These are phyloP conservation scores for Lobophora halterata DNA, from an alignment of 2,888 invertebrate species.

Conservation along the genomic window DNA sequence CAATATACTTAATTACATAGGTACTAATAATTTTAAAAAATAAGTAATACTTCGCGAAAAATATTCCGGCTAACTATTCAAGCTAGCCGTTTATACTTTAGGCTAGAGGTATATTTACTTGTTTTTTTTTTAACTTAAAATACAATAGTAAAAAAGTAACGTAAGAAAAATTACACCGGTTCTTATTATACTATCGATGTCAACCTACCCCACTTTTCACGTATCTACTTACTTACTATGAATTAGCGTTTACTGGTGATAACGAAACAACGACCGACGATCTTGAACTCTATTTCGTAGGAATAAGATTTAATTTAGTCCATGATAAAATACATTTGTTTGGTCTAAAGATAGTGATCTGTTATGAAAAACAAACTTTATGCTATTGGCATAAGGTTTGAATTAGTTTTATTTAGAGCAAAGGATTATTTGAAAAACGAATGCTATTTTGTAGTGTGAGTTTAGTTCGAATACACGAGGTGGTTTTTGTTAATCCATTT, in stretches of 20 bases:
- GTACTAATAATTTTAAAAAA: no score
- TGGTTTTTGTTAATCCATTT: conserved; percentile 16
- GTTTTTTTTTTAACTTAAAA: no score
- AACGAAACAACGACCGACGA: conserved; percentile 10
- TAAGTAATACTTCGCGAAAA: no score
- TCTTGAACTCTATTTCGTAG: neutral
- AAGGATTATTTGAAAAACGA: conserved; percentile 34
- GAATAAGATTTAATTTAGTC: neutral
- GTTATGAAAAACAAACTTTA: conserved; percentile 12
- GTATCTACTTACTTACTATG: conserved; percentile 27
- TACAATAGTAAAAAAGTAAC: no score
- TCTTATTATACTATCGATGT: no score
- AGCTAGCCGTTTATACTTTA: no score
- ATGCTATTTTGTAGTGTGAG: conserved; percentile 27
- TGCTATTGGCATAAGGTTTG: neutral
- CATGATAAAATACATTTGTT: conserved; percentile 9
- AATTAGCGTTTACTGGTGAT: conserved; percentile 24
- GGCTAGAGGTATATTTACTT: no score
- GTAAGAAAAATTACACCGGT: no score
- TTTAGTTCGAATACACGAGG: conserved; percentile 25
- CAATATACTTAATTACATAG: no score
- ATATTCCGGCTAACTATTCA: no score
- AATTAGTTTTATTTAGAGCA: conserved; percentile 3
- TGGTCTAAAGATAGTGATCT: conserved; percentile 13
- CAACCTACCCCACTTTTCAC: conserved; percentile 28